A percentile compares a stretch with the other conserved stretches of the same genome.
Evolutionary conservation across 2,113 vertebrate genomes (phyloP).

Genomic region (Notiomystis cincta): DNA sequence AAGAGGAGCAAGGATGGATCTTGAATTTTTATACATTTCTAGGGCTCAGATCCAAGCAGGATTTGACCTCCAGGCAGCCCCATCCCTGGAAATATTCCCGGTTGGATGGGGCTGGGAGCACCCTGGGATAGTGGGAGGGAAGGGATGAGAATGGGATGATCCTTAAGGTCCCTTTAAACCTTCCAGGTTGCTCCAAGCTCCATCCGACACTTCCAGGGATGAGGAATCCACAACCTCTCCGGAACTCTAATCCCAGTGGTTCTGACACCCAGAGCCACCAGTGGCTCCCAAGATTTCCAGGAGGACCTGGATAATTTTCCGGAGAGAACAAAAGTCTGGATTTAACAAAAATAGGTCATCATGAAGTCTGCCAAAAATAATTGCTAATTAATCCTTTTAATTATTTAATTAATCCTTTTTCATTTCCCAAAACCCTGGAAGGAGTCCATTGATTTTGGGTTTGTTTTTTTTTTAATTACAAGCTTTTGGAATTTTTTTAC

Average conservation of each 20-base stretch:
- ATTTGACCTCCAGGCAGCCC: not conserved
- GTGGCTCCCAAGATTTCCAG: rapidly evolving
- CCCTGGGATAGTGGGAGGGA: not conserved
- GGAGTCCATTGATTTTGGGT: rapidly evolving
- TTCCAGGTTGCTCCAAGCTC: not conserved
- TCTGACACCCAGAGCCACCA: not conserved
- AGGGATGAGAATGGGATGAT: not conserved
- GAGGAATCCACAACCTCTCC: not conserved
- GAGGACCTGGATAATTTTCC: not conserved
- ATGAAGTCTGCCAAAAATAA: rapidly evolving
- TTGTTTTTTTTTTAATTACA: too few relatives aligned
- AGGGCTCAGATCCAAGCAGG: not conserved
- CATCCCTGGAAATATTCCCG: not conserved
- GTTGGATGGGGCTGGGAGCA: not conserved
- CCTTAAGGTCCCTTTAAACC: not conserved
- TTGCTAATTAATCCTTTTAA: not conserved
- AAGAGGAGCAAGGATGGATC: not conserved
- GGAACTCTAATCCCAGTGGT: too few relatives aligned
- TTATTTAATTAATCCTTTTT: not conserved
- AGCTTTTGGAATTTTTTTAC: not conserved
- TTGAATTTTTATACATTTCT: not conserved
- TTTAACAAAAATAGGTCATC: not conserved
- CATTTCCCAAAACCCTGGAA: not conserved
- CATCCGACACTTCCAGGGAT: not conserved
- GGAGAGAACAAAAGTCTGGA: rapidly evolving